Evolutionary conservation across 2,888 invertebrate species (phyloP).

Genomic region (Drosophila mettleri): DNA sequence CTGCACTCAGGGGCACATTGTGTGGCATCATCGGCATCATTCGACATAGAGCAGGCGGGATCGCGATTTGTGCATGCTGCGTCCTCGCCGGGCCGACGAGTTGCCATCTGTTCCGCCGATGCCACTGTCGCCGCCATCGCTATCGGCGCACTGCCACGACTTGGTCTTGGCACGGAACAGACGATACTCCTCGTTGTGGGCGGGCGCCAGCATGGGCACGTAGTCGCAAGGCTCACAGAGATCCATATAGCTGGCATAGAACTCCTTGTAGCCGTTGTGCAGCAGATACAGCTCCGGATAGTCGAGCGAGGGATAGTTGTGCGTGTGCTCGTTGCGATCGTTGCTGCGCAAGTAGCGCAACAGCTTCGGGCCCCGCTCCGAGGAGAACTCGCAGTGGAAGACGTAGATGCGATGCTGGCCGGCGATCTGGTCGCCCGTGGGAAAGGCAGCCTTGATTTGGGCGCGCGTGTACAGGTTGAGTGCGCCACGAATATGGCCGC

Average conservation of each 20-base stretch:
- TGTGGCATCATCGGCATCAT: slow-evolving; percentile 16
- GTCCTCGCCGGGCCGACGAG: slow-evolving; percentile 55
- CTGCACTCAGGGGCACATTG: neutral
- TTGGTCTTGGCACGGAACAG: slow-evolving; percentile 92
- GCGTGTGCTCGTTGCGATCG: slow-evolving; percentile 92
- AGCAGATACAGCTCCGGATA: slow-evolving; percentile 98
- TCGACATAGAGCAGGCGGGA: slow-evolving; percentile 82
- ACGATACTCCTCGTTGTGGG: slow-evolving; percentile 89
- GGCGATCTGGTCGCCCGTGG: slow-evolving; percentile 58
- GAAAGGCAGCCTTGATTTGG: slow-evolving; percentile 88
- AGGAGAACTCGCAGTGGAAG: slow-evolving; percentile 99
- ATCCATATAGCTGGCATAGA: slow-evolving; percentile 89
- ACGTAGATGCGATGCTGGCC: slow-evolving; percentile 90
- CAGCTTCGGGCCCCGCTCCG: slow-evolving; percentile 96
- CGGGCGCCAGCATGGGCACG: slow-evolving; percentile 94
- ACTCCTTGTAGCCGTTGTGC: slow-evolving; percentile 95
- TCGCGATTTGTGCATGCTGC: slow-evolving; percentile 81
- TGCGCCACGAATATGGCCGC: slow-evolving; percentile 95
- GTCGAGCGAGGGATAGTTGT: slow-evolving; percentile 92
- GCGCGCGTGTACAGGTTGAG: slow-evolving; percentile 93
- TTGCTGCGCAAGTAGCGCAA: slow-evolving; percentile 92
- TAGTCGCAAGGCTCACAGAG: slow-evolving; percentile 91
- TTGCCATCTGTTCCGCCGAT: slow-evolving; percentile 56
- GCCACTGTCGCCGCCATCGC: slow-evolving; percentile 84
- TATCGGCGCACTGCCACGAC: slow-evolving; percentile 87